Conservation (phyloP, 2,888 invertebrate genomes). For the Drosophila atripex region DNA sequence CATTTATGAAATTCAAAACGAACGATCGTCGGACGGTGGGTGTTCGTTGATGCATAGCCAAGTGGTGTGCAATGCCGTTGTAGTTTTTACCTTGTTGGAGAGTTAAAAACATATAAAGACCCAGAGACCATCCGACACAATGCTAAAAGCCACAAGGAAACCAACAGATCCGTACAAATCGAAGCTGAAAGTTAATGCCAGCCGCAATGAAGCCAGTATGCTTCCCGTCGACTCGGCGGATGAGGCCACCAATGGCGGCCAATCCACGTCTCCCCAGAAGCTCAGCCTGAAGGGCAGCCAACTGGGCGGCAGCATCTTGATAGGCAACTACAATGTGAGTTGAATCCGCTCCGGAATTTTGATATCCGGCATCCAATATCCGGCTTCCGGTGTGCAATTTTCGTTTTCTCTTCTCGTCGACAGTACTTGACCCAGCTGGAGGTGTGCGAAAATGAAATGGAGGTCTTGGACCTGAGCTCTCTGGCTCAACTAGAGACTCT, state of each 20-base stretch:
- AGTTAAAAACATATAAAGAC: conserved; percentile 18
- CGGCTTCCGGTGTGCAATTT: conserved; percentile 11
- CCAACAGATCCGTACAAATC: conserved; percentile 70
- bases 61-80: conserved; percentile 70
- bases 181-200: conserved; percentile 76
- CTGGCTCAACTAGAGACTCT: conserved; percentile 90
- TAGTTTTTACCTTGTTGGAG: conserved; percentile 42
- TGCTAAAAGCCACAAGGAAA: conserved; percentile 79
- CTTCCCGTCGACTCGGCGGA: conserved; percentile 47
- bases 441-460: conserved; percentile 93
- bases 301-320: conserved; percentile 92
- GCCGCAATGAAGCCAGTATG: conserved; percentile 31
- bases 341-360: neutral
- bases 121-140: conserved; percentile 51
- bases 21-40: conserved; percentile 25
- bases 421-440: conserved; percentile 93
- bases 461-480: conserved; percentile 91
- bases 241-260: conserved; percentile 36
- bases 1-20: conserved; percentile 30
- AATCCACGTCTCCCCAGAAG: conserved; percentile 85
- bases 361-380: conserved; percentile 1
- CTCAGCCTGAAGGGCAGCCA: conserved; percentile 91
- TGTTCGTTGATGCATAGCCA: conserved; percentile 68
- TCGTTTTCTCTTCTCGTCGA: conserved; percentile 31
- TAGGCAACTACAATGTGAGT: conserved; percentile 93